Percentiles rank a stretch among this genome's conserved stretches.
Conservation (phyloP, 2,113 vertebrate genomes). For the Penelope pileata region DNA sequence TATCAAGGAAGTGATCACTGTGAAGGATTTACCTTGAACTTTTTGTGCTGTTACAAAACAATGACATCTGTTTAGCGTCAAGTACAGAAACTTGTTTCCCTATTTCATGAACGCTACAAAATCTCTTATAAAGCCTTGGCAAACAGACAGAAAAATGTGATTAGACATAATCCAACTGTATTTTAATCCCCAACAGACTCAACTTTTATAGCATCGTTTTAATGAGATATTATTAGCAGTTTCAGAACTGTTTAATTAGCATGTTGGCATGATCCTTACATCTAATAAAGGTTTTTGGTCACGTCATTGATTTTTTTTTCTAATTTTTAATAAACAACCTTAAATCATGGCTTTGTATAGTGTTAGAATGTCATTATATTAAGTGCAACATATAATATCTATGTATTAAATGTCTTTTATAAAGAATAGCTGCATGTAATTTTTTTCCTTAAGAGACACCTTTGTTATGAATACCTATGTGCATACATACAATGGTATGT, state of each 20-base stretch:
- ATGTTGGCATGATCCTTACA: not conserved
- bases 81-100: conserved; percentile 19
- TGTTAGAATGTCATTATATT: not conserved
- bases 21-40: conserved; percentile 39
- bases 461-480: not conserved
- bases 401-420: not conserved
- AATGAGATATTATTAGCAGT: conserved; percentile 29
- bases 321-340: not conserved
- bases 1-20: not conserved
- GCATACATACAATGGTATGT: not conserved
- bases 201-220: conserved; percentile 7
- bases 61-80: conserved; percentile 33
- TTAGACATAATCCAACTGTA: conserved; percentile 25
- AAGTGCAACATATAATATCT: not conserved
- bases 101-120: not conserved
- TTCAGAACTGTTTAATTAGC: conserved; percentile 50
- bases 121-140: conserved; percentile 39
- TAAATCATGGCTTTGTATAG: not conserved
- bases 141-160: conserved; percentile 30
- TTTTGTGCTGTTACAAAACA: conserved; percentile 27
- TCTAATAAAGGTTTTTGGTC: conserved; percentile 8
- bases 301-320: not conserved
- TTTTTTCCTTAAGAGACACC: not conserved
- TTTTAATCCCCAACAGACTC: conserved; percentile 23
- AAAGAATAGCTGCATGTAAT: not conserved